These are phyloP conservation scores for Ceryle rudis DNA, from an alignment of 2,797 vertebrate species.

Conservation along the genomic window DNA sequence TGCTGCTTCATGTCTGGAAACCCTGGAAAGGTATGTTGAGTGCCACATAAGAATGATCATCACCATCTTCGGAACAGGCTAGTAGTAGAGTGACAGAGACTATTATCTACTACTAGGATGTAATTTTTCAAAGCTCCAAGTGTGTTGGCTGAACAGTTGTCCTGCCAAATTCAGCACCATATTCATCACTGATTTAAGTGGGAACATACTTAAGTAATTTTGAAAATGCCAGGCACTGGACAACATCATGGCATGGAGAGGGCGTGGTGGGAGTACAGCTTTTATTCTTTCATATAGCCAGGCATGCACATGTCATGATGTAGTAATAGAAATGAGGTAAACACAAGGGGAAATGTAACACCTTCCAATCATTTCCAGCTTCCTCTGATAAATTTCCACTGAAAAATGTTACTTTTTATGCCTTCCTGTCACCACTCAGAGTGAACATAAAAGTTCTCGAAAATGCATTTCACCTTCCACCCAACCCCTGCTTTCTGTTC, in stretches of 20 bases:
- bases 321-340: neutral
- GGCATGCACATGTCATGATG: neutral
- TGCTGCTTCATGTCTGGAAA: neutral
- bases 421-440: neutral
- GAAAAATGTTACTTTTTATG: neutral
- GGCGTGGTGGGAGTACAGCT: neutral
- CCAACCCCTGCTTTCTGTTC: neutral
- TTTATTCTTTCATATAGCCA: neutral
- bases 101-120: neutral
- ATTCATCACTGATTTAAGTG: neutral
- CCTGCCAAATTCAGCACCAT: neutral
- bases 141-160: neutral
- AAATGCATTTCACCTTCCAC: neutral
- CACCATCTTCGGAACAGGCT: neutral
- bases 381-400: neutral
- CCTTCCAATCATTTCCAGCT: neutral
- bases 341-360: neutral
- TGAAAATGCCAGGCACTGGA: neutral
- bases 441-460: neutral
- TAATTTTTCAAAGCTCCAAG: neutral
- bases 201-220: neutral
- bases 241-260: neutral
- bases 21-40: neutral
- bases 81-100: neutral
- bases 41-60: fast-evolving